These are phyloP conservation scores for Theropithecus gelada DNA, from an alignment of 2,113 vertebrate genomes.

Conservation along the genomic window DNA sequence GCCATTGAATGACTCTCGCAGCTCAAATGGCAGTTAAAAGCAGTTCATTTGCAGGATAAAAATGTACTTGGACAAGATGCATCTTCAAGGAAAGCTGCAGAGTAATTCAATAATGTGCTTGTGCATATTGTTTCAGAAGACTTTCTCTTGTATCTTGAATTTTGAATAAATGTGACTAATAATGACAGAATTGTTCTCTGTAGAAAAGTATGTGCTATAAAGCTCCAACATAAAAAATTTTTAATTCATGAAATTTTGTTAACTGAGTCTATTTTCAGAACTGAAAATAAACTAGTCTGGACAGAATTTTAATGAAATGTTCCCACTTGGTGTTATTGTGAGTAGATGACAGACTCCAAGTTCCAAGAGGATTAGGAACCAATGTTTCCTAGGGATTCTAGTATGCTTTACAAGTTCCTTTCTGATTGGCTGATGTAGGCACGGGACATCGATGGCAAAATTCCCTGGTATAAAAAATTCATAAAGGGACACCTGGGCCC, in stretches of 20 bases:
- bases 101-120: background rate
- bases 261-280: background rate
- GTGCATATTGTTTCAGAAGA: background rate
- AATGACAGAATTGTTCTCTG: background rate
- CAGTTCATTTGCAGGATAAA: background rate
- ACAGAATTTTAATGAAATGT: background rate
- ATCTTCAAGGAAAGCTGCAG: background rate
- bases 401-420: background rate
- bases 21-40: background rate
- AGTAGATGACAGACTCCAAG: background rate
- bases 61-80: background rate
- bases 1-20: background rate
- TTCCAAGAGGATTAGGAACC: background rate
- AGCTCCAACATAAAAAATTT: background rate
- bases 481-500: background rate
- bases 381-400: background rate
- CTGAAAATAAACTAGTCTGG: background rate
- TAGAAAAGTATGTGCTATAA: background rate
- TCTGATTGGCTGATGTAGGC: background rate
- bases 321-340: background rate
- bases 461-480: background rate
- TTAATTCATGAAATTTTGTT: background rate
- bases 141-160: background rate
- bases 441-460: background rate
- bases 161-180: background rate